Evolutionary conservation across 2,888 invertebrate species (phyloP).

Genomic region (Pseudanteris insignis): DNA sequence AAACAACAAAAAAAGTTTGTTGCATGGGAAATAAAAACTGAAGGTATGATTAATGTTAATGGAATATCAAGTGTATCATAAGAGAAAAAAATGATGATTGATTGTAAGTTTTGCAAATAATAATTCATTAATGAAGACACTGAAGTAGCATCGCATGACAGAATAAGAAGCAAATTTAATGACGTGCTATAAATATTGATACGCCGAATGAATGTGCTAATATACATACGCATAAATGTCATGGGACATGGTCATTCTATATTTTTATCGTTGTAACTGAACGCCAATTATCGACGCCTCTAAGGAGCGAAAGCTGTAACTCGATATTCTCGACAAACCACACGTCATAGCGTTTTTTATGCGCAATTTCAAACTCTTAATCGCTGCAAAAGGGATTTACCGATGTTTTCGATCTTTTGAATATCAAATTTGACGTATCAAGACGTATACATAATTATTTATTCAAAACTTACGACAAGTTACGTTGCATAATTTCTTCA

Average conservation of each 20-base stretch:
- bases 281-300: conserved; percentile 64
- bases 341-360: conserved; percentile 4
- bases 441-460: too few relatives aligned
- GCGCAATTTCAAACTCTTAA: neutral
- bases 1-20: too few relatives aligned
- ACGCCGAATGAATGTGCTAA: conserved; percentile 49
- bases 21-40: too few relatives aligned
- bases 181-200: conserved; percentile 60
- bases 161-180: conserved; percentile 47
- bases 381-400: too few relatives aligned
- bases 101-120: too few relatives aligned
- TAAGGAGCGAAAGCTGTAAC: conserved; percentile 58
- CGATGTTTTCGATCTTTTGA: too few relatives aligned
- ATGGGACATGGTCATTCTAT: conserved; percentile 49
- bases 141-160: conserved; percentile 15
- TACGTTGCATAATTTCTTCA: too few relatives aligned
- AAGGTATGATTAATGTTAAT: too few relatives aligned
- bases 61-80: too few relatives aligned
- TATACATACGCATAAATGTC: conserved; percentile 50
- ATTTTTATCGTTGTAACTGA: conserved; percentile 61
- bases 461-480: too few relatives aligned
- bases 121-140: conserved; percentile 16
- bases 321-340: conserved; percentile 27
- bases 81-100: too few relatives aligned
- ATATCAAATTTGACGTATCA: too few relatives aligned